These are phyloP conservation scores for Bruchidius siliquastri DNA, from an alignment of 2,888 invertebrate genomes.

Conservation along the genomic window DNA sequence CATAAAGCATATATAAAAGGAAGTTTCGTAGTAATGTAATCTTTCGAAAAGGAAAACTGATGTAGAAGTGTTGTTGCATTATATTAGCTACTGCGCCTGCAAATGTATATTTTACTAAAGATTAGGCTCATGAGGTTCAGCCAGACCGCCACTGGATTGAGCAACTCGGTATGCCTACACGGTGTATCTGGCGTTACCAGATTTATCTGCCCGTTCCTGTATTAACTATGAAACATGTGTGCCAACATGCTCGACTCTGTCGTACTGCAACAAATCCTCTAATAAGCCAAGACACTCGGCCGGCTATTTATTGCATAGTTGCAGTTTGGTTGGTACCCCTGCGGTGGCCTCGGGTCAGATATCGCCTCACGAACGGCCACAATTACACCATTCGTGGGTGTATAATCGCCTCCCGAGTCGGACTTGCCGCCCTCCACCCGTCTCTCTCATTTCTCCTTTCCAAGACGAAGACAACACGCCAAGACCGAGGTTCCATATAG, in stretches of 20 bases:
- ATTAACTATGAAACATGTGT: background rate
- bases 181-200: background rate
- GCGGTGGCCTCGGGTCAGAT: conserved; percentile 42
- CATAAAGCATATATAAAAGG: too few species aligned
- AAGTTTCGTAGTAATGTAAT: too few species aligned
- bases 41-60: too few species aligned
- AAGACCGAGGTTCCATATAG: conserved; percentile 40
- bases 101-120: too few species aligned
- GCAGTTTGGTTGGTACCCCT: conserved; percentile 40
- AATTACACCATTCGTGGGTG: conserved; percentile 48
- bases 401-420: conserved; percentile 44
- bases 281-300: conserved; percentile 9
- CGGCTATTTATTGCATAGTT: conserved; percentile 17
- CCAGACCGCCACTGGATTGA: background rate
- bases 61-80: too few species aligned
- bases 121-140: too few species aligned
- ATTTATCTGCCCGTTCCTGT: background rate
- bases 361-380: conserved; percentile 47
- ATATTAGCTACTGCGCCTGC: too few species aligned
- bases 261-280: background rate
- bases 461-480: conserved; percentile 19
- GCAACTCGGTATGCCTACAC: background rate
- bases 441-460: conserved; percentile 26
- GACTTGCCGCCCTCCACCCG: conserved; percentile 28
- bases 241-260: background rate